These are phyloP conservation scores for Holothuria scabra DNA, from an alignment of 53 echinoderm and acorn worm genomes.

Conservation along the genomic window DNA sequence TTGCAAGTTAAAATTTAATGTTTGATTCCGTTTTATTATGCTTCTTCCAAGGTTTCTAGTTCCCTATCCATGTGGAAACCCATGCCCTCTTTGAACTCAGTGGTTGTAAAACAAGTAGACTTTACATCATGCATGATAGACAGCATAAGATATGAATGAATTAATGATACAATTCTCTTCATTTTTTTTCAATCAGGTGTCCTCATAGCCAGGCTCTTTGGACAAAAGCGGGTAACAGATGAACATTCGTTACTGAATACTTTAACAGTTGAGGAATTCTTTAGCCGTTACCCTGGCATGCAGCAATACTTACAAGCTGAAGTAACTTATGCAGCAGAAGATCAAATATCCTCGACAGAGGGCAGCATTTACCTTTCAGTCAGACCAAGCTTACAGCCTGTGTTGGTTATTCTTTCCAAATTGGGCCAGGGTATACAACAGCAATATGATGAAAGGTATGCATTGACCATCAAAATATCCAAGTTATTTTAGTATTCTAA, in stretches of 20 bases:
- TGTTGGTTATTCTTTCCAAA: constrained; percentile 84
- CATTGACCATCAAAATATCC: constrained; percentile 21
- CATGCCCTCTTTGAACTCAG: not conserved
- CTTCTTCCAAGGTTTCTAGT: no score
- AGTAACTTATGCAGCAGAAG: constrained; percentile 55
- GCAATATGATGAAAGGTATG: constrained; percentile 53
- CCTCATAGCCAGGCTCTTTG: constrained; percentile 84
- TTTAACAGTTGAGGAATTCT: constrained; percentile 81
- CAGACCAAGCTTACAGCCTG: constrained; percentile 87
- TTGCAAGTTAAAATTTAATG: no score
- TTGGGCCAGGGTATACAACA: constrained; percentile 73
- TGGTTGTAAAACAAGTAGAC: not conserved
- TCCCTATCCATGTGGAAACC: no score
- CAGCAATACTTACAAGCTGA: constrained; percentile 73
- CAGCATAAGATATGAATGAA: not conserved
- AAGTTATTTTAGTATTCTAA: not conserved
- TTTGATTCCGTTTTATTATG: no score
- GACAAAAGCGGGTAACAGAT: constrained; percentile 92
- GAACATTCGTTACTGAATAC: constrained; percentile 92
- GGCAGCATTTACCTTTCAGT: constrained; percentile 47
- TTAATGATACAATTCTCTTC: not conserved
- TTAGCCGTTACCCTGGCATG: constrained; percentile 74
- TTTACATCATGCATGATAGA: not conserved
- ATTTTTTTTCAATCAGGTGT: constrained; percentile 53
- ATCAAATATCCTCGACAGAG: constrained; percentile 7